Conservation (phyloP, 2,888 invertebrate species). For the Lucinisca nassula region DNA sequence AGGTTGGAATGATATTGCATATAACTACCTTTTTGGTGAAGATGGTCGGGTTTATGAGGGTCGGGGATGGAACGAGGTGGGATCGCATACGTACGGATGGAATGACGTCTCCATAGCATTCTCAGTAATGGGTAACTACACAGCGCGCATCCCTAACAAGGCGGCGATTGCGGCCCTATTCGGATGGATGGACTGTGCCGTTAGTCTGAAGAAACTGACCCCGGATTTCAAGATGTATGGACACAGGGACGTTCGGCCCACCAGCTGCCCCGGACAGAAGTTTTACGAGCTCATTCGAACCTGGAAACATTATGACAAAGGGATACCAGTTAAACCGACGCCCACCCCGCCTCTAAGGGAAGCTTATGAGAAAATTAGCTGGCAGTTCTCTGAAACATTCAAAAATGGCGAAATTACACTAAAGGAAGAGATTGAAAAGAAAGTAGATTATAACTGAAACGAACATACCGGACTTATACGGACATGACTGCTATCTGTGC, state of each 20-base stretch:
- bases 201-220: slow-evolving; percentile 71
- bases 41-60: slow-evolving; percentile 93
- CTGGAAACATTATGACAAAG: slow-evolving; percentile 73
- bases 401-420: neutral
- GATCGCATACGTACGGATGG: slow-evolving; percentile 92
- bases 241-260: slow-evolving; percentile 78
- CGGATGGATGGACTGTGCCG: neutral
- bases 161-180: slow-evolving; percentile 68
- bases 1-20: slow-evolving; percentile 76
- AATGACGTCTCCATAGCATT: slow-evolving; percentile 88
- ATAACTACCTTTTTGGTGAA: slow-evolving; percentile 93
- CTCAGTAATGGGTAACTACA: slow-evolving; percentile 84
- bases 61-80: slow-evolving; percentile 92
- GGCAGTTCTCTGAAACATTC: neutral
- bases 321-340: slow-evolving; percentile 66
- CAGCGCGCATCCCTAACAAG: slow-evolving; percentile 75
- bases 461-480: too few species aligned
- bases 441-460: too few species aligned
- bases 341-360: slow-evolving; percentile 13
- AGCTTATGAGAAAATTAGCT: neutral
- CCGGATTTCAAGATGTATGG: slow-evolving; percentile 80
- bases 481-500: too few species aligned
- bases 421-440: neutral
- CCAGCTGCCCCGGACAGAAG: slow-evolving; percentile 79
- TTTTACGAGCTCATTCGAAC: slow-evolving; percentile 76